Base-by-base conservation (phyloP, 2,797 vertebrate species). In the Fringilla coelebs region DNA sequence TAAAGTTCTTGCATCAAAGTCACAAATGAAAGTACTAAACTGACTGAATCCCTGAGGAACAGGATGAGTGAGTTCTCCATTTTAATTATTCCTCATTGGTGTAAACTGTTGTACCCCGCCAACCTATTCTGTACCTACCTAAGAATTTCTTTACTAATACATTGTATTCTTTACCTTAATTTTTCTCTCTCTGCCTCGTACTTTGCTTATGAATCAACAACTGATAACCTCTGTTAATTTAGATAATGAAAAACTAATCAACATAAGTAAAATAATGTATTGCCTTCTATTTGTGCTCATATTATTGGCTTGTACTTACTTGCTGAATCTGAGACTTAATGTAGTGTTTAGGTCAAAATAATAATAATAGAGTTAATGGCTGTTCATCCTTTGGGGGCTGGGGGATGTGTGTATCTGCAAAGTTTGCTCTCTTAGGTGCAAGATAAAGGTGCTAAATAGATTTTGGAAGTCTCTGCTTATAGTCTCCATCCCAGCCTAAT, bases 1-100 rank as follows among this genome's bases (percentile, higher is more conserved):
- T 91, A 83, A 93, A 95, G 60, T 89, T 89, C 78, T 90, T 68
- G 54, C 75, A 89, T 96, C 93, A 95, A 89, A 96, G 92, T 63
- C 60, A 60, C 36, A 88, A 91, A 91, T 77, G 63, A 76, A 91
- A 91, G 71, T 83, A 70, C 61, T 94, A 66, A 96, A 93, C 34
- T 85, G 32, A 48, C 75, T 94, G 57, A 93, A 88, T 93, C 85
- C 62, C 31, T 54, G 85, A 91, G 58, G 31, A 93, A 78, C 93
- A 75, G 83, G 94, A 94, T 77, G 57, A 94, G 85, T 79, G 88
- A 79, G 83, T 91, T 84, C 43, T 54, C 41, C 4, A 5, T 83
- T 89, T 83, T 68, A 93, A 74, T 89, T 85, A 45, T 83, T 95
- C 57, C 38, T 77, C 7, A 4, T 46, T 52, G 68, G 34, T 93